phyloP scores from a whole-genome alignment of 2,113 vertebrate genomes.

The Aleadryas rufinucha region DNA sequence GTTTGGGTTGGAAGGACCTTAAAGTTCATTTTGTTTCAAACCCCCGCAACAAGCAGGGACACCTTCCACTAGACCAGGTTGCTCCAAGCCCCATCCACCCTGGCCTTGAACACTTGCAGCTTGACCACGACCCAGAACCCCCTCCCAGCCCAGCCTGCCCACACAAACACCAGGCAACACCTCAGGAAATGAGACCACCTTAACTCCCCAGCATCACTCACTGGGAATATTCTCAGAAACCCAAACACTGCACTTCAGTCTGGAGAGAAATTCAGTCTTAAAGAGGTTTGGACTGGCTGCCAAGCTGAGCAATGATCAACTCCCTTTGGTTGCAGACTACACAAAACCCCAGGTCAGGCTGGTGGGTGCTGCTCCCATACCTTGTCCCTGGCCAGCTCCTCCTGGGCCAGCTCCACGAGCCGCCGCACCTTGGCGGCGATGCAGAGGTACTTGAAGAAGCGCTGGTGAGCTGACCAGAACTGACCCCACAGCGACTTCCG shows the following conservation, averaged over 20 bases:
- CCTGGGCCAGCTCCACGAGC: constrained; percentile 87
- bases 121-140: neutral
- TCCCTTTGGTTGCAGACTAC: neutral
- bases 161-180: neutral
- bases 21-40: neutral
- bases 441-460: constrained; percentile 99
- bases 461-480: constrained; percentile 98
- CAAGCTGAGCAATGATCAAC: neutral
- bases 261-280: neutral
- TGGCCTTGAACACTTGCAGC: neutral
- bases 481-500: constrained; percentile 96
- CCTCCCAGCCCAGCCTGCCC: neutral
- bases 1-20: neutral
- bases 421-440: constrained; percentile 93
- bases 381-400: constrained; percentile 88
- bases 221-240: neutral
- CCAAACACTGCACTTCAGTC: fast-evolving
- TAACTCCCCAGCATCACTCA: neutral
- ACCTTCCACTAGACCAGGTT: neutral
- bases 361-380: constrained; percentile 59
- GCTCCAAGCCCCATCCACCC: neutral
- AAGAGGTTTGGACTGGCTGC: neutral
- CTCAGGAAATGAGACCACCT: fast-evolving
- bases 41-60: neutral
- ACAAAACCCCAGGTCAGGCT: neutral